Evolutionary conservation across 2,888 invertebrate species (phyloP).

Genomic region (Drosophila suboccidentalis): DNA sequence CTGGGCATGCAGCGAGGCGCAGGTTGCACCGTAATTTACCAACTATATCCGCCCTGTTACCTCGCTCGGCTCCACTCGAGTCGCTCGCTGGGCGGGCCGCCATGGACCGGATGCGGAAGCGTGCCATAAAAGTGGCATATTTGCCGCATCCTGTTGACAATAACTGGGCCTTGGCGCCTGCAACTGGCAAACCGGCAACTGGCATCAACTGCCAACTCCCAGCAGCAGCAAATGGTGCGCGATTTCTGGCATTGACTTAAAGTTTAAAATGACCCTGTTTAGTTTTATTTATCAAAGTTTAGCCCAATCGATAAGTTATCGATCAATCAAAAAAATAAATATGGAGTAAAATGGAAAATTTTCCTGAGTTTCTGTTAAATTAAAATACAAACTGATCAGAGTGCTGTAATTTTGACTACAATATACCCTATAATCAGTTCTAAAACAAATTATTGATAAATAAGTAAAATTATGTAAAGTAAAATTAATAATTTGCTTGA

Average conservation of each 20-base stretch:
- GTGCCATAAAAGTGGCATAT: constrained; percentile 79
- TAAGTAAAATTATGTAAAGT: too few relatives aligned
- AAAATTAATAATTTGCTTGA: too few relatives aligned
- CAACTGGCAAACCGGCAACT: constrained; percentile 9
- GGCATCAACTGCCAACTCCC: constrained; percentile 9
- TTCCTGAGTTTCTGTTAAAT: not conserved
- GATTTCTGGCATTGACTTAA: constrained; percentile 38
- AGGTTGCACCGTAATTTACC: constrained; percentile 78
- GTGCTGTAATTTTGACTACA: not conserved
- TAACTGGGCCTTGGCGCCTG: constrained; percentile 63
- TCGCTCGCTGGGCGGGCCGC: constrained; percentile 29
- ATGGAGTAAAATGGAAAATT: not conserved
- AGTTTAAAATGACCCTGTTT: constrained; percentile 12
- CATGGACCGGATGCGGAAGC: constrained; percentile 68
- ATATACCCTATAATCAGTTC: not conserved
- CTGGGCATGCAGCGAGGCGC: constrained; percentile 53
- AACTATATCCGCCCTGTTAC: constrained; percentile 78
- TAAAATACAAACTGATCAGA: not conserved
- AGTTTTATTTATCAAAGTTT: not conserved
- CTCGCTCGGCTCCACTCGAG: constrained; percentile 32
- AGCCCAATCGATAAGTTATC: not conserved
- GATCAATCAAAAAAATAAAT: not conserved
- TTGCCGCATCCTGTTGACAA: constrained; percentile 81
- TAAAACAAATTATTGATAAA: too few relatives aligned
- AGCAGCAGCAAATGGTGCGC: constrained; percentile 41